Conservation (phyloP, 2,113 vertebrate species). For the Bothrops jararaca region DNA sequence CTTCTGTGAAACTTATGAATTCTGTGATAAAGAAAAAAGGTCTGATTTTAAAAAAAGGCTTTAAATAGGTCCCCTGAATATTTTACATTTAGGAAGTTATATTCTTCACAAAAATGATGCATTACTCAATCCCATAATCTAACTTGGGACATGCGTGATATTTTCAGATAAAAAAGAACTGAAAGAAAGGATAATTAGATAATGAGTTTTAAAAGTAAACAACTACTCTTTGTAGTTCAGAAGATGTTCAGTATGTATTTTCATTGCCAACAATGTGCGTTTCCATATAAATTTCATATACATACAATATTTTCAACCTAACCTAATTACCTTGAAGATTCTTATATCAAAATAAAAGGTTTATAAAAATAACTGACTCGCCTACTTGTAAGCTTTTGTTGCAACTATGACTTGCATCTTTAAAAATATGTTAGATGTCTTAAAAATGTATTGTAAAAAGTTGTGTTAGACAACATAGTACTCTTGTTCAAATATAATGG, state of each 20-base stretch:
- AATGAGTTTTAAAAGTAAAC: too few species aligned
- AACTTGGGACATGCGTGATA: background rate
- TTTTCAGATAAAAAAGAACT: background rate
- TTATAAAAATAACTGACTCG: background rate
- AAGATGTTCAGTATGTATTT: background rate
- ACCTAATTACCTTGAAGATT: background rate
- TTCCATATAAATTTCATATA: background rate
- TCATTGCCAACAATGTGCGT: background rate
- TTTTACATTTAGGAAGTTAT: constrained; percentile 47
- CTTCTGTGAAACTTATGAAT: constrained; percentile 59
- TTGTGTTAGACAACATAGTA: background rate
- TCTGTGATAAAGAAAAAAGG: constrained; percentile 60
- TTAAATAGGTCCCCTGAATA: constrained; percentile 47
- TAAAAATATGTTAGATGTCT: background rate
- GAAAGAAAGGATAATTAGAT: background rate
- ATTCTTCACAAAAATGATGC: constrained; percentile 49
- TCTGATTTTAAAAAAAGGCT: constrained; percentile 60
- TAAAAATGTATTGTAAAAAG: background rate
- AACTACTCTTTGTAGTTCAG: background rate
- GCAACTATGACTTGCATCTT: background rate
- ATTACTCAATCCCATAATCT: background rate
- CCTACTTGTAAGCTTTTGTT: background rate
- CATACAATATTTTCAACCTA: background rate
- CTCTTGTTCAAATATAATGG: background rate
- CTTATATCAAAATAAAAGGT: background rate